Evolutionary conservation across 2,888 invertebrate genomes (phyloP), one percentile per base, ranked within the genome.

Genomic region (Crepidodera aurea): DNA sequence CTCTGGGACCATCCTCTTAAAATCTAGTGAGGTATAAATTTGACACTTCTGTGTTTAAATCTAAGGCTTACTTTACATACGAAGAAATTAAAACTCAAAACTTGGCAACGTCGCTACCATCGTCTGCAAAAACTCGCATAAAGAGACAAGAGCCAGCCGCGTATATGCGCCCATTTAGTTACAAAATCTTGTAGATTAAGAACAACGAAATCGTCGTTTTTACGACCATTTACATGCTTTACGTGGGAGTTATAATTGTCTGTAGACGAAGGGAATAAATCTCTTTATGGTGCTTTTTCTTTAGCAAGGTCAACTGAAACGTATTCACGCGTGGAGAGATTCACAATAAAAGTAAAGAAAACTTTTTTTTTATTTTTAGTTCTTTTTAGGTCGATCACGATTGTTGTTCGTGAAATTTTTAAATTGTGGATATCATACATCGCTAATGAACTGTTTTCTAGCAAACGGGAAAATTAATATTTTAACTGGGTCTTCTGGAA

Each of bases 201-300:
- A 44, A 46, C 46, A 46, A 46, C 46, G 22, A 46, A 46, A 27
- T 12, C 46, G 12, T 46, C 32, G 57, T 22, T 59, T 51, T 50
- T 58, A 40, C 40, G 42, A 51, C 53, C 44, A 16, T 53, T 37
- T 50, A 46, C 59, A 51, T 53, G 25, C 19, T 37, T 51, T 37
- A 46, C 32, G 59, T 60, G 46, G 59, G 59, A 42, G 59, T 53
- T 46, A 51, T 60, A 44, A 51, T 60, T 53, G 44, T 44, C 46
- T 22, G 22, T 13, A 12, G 22, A 46, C 27, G 12, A 13, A 37
- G 15, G 15, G 37, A 37, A 42, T 42, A 42, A 42, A 42, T 42
- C 42, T 42, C n/a, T 42, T 42, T 22, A 42, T n/a, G 19, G 7
- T 13, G 15, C 18, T 15, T 42, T 42, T 42, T 42, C 42, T 42